A percentile compares a stretch with the other conserved stretches of the same genome.
Evolutionary conservation across 2,888 invertebrate species (phyloP).

Genomic region (Drosophila austrosaltans): DNA sequence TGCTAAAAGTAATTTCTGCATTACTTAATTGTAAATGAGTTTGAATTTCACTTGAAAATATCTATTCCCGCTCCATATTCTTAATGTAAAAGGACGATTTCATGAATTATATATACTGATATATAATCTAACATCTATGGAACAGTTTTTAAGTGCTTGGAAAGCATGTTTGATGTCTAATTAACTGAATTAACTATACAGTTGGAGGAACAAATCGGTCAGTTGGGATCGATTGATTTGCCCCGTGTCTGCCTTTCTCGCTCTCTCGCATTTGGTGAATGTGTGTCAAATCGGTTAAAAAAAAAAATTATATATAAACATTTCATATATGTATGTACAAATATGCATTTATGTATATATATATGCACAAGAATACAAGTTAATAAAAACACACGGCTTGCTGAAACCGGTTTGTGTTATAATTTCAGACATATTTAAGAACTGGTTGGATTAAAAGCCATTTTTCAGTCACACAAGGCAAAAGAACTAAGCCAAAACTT

Average conservation of each 20-base stretch:
- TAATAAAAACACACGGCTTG: slow-evolving; percentile 1
- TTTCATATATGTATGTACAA: not conserved
- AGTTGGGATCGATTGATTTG: not conserved
- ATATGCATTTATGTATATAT: not conserved
- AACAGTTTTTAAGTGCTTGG: not conserved
- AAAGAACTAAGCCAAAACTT: slow-evolving; percentile 11
- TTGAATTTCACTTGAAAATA: too few relatives aligned
- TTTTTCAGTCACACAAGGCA: not conserved
- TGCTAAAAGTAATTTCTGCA: too few relatives aligned
- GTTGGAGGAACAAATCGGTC: not conserved
- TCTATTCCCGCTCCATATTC: too few relatives aligned
- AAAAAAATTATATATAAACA: slow-evolving; percentile 36
- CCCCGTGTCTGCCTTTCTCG: not conserved
- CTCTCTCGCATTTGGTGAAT: slow-evolving; percentile 6
- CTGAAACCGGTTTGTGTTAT: slow-evolving; percentile 67
- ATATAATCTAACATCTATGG: too few relatives aligned
- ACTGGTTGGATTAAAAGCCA: slow-evolving; percentile 42
- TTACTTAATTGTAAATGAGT: too few relatives aligned
- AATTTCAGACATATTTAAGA: slow-evolving; percentile 60
- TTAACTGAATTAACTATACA: not conserved
- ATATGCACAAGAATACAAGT: slow-evolving; percentile 15
- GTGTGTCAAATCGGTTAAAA: slow-evolving; percentile 70
- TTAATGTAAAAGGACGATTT: too few relatives aligned
- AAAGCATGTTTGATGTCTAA: not conserved
- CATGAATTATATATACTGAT: too few relatives aligned